Conservation (phyloP, 2,113 vertebrate species). For the Nanorana parkeri region DNA sequence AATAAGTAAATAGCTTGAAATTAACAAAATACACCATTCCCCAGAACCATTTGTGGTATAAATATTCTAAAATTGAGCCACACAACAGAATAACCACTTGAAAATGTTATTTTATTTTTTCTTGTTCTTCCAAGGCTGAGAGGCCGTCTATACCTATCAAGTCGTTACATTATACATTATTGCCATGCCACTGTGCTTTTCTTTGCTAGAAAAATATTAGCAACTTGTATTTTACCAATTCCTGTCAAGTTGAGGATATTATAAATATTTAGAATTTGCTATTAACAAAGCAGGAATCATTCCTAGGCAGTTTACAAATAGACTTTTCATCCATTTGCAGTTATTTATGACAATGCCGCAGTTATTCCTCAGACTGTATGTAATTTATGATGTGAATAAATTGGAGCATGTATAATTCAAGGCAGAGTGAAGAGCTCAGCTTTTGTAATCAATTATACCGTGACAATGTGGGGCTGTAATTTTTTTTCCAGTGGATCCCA, state of each 20-base stretch:
- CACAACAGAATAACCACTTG: not conserved
- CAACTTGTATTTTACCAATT: not conserved
- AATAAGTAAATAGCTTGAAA: no score
- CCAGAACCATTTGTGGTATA: no score
- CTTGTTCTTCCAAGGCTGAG: not conserved
- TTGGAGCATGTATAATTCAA: constrained; percentile 5
- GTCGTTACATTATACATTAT: constrained; percentile 1
- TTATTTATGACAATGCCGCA: not conserved
- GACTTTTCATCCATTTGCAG: not conserved
- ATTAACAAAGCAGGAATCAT: constrained; percentile 13
- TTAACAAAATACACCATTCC: no score
- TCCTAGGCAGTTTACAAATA: not conserved
- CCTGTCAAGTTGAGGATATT: constrained; percentile 15
- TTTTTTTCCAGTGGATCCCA: constrained; percentile 56
- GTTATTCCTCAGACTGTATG: constrained; percentile 13
- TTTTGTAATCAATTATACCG: constrained; percentile 45
- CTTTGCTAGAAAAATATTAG: constrained; percentile 3
- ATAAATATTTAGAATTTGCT: constrained; percentile 33
- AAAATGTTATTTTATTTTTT: not conserved
- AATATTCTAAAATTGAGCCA: no score
- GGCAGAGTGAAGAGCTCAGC: constrained; percentile 38
- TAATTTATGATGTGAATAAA: not conserved
- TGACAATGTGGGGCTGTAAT: constrained; percentile 46
- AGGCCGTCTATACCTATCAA: not conserved
- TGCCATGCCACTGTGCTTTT: not conserved